These are phyloP conservation scores for Malurus splendens DNA, from an alignment of 2,797 vertebrate genomes.

Conservation along the genomic window DNA sequence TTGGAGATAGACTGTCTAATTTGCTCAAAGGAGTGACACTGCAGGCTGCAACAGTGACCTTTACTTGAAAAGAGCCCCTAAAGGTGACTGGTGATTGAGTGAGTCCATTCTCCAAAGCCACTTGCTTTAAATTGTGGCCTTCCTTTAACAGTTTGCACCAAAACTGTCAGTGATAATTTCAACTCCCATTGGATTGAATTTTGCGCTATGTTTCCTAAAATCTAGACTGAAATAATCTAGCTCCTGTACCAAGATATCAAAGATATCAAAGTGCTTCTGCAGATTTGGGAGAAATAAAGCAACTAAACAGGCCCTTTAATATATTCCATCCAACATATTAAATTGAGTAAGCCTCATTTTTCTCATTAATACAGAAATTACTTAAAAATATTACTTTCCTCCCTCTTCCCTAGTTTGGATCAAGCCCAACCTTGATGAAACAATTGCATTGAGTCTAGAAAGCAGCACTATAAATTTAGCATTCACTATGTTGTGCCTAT, in stretches of 20 bases:
- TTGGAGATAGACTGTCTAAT: neutral
- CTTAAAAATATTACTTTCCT: neutral
- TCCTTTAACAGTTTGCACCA: neutral
- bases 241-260: neutral
- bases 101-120: neutral
- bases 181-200: neutral
- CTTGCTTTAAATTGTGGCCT: neutral
- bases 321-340: conserved; percentile 13
- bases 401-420: neutral
- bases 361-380: neutral
- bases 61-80: neutral
- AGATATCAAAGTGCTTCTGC: neutral
- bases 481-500: neutral
- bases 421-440: neutral
- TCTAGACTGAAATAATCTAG: neutral
- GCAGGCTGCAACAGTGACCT: neutral
- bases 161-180: neutral
- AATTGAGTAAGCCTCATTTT: neutral
- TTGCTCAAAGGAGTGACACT: neutral
- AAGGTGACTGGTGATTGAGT: neutral
- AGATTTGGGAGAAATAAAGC: neutral
- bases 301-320: neutral
- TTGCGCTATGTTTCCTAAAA: neutral
- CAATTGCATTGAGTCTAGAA: neutral
- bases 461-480: neutral